These are phyloP conservation scores for Zygothrica quintamaculata DNA, from an alignment of 2,888 invertebrate genomes.

Conservation along the genomic window DNA sequence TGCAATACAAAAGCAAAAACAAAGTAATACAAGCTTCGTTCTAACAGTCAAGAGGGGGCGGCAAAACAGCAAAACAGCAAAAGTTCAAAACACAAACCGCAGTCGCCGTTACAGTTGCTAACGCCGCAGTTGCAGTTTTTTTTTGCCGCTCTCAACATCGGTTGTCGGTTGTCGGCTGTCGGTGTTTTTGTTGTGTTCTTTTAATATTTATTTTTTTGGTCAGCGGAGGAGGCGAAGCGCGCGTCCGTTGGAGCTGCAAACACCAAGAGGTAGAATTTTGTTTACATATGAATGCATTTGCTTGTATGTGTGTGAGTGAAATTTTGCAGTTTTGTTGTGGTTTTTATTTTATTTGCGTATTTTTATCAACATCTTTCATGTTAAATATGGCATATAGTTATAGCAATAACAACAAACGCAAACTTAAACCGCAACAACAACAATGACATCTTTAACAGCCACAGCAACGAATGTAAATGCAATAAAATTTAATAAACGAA, in stretches of 20 bases:
- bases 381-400: slow-evolving; percentile 18
- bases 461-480: slow-evolving; percentile 20
- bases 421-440: slow-evolving; percentile 7
- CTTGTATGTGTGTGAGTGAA: slow-evolving; percentile 17
- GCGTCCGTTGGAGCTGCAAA: slow-evolving; percentile 56
- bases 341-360: slow-evolving; percentile 28
- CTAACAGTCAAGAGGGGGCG: slow-evolving; percentile 38
- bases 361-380: slow-evolving; percentile 32
- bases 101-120: slow-evolving; percentile 28
- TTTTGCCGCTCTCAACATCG: slow-evolving; percentile 29
- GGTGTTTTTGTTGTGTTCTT: slow-evolving; percentile 43
- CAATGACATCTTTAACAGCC: not conserved
- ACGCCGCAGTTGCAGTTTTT: slow-evolving; percentile 50
- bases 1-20: slow-evolving; percentile 56
- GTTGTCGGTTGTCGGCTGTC: slow-evolving; percentile 46
- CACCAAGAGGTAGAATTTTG: slow-evolving; percentile 63
- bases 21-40: slow-evolving; percentile 43
- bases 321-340: slow-evolving; percentile 40
- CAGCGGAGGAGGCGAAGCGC: slow-evolving; percentile 34
- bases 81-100: slow-evolving; percentile 59
- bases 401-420: slow-evolving; percentile 20
- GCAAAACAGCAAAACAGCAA: slow-evolving; percentile 53
- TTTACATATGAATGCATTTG: slow-evolving; percentile 34
- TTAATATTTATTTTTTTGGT: slow-evolving; percentile 35
- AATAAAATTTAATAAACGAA: slow-evolving; percentile 57